A percentile compares a stretch with the other conserved stretches of the same genome.
phyloP scores from a whole-genome alignment of 2,888 invertebrate genomes.

The Monochamus alternatus region DNA sequence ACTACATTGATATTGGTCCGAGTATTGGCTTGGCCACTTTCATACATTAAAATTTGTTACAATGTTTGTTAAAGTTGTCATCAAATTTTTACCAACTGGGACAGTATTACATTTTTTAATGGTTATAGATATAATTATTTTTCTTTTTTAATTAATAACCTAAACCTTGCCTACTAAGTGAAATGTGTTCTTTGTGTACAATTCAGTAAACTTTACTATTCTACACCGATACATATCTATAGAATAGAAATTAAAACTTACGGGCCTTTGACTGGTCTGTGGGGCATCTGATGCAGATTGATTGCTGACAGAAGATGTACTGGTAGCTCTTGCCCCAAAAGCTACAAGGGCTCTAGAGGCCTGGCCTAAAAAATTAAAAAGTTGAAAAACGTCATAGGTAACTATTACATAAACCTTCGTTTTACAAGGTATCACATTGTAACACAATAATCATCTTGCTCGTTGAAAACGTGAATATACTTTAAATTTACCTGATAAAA shows the following conservation, averaged over 20 bases:
- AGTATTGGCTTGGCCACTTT: too few relatives aligned
- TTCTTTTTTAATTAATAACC: too few relatives aligned
- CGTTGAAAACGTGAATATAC: not conserved
- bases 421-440: not conserved
- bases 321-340: conserved; percentile 72
- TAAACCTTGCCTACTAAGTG: too few relatives aligned
- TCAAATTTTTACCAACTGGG: too few relatives aligned
- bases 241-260: conserved; percentile 53
- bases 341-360: conserved; percentile 72
- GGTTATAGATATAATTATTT: too few relatives aligned
- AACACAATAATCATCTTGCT: not conserved
- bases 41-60: too few relatives aligned
- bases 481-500: conserved; percentile 77
- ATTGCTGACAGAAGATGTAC: conserved; percentile 66
- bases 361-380: conserved; percentile 71
- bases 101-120: too few relatives aligned
- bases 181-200: too few relatives aligned
- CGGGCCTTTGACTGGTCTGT: conserved; percentile 60
- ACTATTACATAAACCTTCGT: conserved; percentile 60
- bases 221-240: too few relatives aligned
- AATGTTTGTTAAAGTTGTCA: too few relatives aligned
- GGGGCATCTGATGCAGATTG: conserved; percentile 73
- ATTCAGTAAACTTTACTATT: too few relatives aligned
- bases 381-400: conserved; percentile 24
- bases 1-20: too few relatives aligned